Base-by-base conservation (phyloP, 2,888 invertebrate genomes). In the Ceramica pisi region DNA sequence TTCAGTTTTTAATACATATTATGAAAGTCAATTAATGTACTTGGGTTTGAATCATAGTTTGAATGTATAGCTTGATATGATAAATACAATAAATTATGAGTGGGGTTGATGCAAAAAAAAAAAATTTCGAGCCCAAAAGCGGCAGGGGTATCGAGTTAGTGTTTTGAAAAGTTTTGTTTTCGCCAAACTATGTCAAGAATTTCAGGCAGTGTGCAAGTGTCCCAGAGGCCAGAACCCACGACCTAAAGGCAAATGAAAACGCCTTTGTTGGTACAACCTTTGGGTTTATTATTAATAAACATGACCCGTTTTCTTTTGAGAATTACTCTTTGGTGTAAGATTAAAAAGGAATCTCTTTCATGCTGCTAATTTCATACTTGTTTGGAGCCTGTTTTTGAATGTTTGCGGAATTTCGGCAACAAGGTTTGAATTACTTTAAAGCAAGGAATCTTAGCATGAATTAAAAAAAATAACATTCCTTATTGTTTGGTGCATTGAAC, bases 301-400 rank as follows among this genome's bases (percentile, higher is more conserved):
- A 31, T 68, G 10, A 50, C 12, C 10, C 48, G 48, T 64, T 62
- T 62, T 69, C 53, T 68, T 68, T 73, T 55, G 26, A 62, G 41
- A 67, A n/a, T 62, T 57, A 73, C 59, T 60, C 65, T 74, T 62
- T 55, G 62, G 55, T 69, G 38, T 55, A 63, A 63, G 53, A 78
- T 69, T 76, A 69, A 78, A 78, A 78, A 72, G 67, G 53, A 66
- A 74, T 63, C 53, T 59, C 61, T 78, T 68, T 53, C 14, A 66
- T 44, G 59, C 51, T 50, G 23, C 35, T 57, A 51, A 66, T 62
- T 62, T 66, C 35, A 48, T 50, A 48, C 57, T 63, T 67, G 67
- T 44, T 56, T 35, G 21, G 19, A 59, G 50, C 31, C 53, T 63
- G 31, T 51, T 38, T 75, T 62, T 63, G 41, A 50, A 61, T 26